Base-by-base conservation (phyloP, 1,140 invertebrate genomes). In the Caenorhabditis tropicalis region DNA sequence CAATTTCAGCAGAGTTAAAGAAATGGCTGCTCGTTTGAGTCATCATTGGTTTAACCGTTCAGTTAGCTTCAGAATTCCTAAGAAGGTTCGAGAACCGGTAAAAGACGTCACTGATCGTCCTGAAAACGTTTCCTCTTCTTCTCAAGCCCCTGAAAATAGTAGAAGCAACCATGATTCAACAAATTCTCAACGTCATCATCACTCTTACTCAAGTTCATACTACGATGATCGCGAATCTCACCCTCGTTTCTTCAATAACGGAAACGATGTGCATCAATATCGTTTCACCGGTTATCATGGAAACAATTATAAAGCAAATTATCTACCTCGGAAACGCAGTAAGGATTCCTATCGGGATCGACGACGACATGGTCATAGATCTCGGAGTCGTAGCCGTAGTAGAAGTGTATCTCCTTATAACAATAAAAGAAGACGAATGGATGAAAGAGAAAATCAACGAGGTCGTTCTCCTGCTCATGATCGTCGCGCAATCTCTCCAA, bases 61-160 rank as follows among this genome's bases (percentile, higher is more conserved):
- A 9, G 79, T 81, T 0, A 51, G 48, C 27, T 81, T 53, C 33
- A 79, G 29, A 39, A 84, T 84, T 84, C 83, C 83, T 6, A 84
- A 84, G 48, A 84, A 84, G 33, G 39, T 79, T 7, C 33, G 58
- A 4, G 49, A 49, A 48, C 29, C 33, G 16, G 27, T 21, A 15
- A 74, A 74, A 74, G 65, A 43, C 3, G 15, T 24, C 27, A 15
- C 19, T n/a, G 7, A 6, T 27, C n/a, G 31, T 0, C 29, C 33
- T 16, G 29, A 33, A 31, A n/a, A 43, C 0, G 36, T n/a, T 12
- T 5, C 33, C 2, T 21, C 36, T 12, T 21, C 36, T 21, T 46
- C 65, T 15, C 29, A 33, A 16, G 16, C 16, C 3, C 7, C 4
- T 24, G 65, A 21, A 2, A 19, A 39, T 5, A 74, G n/a, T 43